Base-by-base conservation (phyloP, 2,888 invertebrate genomes). In the Orthonevra nobilis region DNA sequence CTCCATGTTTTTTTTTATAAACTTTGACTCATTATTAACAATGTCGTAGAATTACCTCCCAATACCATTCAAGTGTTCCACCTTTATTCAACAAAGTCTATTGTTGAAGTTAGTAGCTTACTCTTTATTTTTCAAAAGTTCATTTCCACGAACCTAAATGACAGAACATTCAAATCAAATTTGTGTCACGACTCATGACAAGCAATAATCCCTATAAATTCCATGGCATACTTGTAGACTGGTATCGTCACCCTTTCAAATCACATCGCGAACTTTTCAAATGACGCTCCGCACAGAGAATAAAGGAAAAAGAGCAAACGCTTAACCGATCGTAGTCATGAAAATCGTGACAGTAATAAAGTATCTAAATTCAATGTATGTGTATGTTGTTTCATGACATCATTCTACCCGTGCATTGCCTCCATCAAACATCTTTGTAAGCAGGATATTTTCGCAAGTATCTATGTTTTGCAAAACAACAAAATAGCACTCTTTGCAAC, bases 281-380 rank as follows among this genome's bases (percentile, higher is more conserved):
- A 79, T 79, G 68, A 79, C 34, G 63, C 66, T 73, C 50, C 3
- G 5, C 23, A 23, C 3, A 30, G 20, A 42, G 4, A 46, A 28
- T 12, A n/a, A 28, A 4, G 32, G 15, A 26, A 38, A 68, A 58
- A 23, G 58, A 69, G 32, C 30, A 63, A 64, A 69, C 20, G 26
- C 23, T 54, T 46, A 79, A 61, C 42, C 56, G 73, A 73, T 79
- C 56, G 68, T 66, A 73, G 79, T 79, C 79, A 73, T 79, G 79
- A 79, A 66, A 61, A 60, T 66, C 73, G 79, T 79, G 79, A 73
- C 79, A 79, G 56, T 79, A 68, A 73, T 73, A 73, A 79, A 73
- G 73, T 73, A 79, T 73, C 64, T 61, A 56, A 48, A 69, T 63
- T 69, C 72, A 79, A 52, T 58, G 70, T 46, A 52, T 6, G 19